Conservation (phyloP, 2,888 invertebrate species). For the Ochropacha duplaris region DNA sequence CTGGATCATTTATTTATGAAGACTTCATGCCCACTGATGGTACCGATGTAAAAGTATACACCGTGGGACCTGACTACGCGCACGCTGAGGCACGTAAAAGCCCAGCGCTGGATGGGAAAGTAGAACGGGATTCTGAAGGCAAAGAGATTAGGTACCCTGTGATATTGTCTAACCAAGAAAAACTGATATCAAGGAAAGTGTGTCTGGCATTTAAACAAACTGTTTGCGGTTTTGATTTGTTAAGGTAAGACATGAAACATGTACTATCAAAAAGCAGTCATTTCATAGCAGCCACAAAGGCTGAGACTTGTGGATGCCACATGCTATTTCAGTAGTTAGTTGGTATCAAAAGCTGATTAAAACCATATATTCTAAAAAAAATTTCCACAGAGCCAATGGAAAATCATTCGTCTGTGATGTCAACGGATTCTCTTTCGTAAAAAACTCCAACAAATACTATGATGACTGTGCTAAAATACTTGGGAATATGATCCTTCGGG, state of each 20-base stretch:
- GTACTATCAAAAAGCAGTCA: background rate
- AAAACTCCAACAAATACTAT: conserved; percentile 99
- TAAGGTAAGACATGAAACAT: conserved; percentile 82
- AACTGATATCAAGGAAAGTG: conserved; percentile 98
- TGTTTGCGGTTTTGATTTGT: conserved; percentile 99
- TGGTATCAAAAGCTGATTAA: no score
- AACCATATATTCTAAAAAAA: background rate
- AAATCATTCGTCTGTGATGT: conserved; percentile 99
- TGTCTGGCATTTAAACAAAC: conserved; percentile 98
- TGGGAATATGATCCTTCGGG: conserved; percentile 98
- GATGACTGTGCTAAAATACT: conserved; percentile 99
- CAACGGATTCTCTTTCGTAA: conserved; percentile 99
- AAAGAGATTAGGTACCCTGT: conserved; percentile 99
- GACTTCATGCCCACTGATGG: conserved; percentile 99
- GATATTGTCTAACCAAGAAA: conserved; percentile 98
- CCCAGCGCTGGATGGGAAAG: conserved; percentile 98
- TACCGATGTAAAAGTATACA: conserved; percentile 93
- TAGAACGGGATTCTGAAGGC: conserved; percentile 98
- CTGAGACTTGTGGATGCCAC: no score
- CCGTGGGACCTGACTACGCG: conserved; percentile 99
- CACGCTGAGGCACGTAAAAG: conserved; percentile 99
- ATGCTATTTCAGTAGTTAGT: no score
- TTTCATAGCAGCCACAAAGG: background rate
- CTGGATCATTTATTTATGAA: conserved; percentile 99
- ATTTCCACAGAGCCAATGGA: conserved; percentile 92